These are phyloP conservation scores for Phalera bucephala DNA, from an alignment of 2,888 invertebrate genomes.

Conservation along the genomic window DNA sequence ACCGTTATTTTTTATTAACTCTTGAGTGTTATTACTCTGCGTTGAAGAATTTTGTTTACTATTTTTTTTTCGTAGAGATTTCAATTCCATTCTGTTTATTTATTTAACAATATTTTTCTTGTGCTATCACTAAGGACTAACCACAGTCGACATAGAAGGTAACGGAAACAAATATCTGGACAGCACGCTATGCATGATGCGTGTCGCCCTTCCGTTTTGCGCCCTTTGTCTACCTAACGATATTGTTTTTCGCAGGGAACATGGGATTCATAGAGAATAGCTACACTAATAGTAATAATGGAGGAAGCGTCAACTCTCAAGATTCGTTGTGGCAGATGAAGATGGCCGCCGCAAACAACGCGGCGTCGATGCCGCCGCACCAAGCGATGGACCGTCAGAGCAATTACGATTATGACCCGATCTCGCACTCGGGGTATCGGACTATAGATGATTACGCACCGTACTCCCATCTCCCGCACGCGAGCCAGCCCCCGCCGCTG, in stretches of 20 bases:
- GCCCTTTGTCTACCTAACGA: slow-evolving; percentile 3
- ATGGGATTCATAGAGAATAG: slow-evolving; percentile 96
- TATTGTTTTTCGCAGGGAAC: slow-evolving; percentile 80
- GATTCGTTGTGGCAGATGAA: slow-evolving; percentile 98
- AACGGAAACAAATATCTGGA: slow-evolving; percentile 20
- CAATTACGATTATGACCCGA: slow-evolving; percentile 88
- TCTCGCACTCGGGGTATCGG: slow-evolving; percentile 92
- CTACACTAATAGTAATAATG: slow-evolving; percentile 96
- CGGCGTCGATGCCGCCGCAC: slow-evolving; percentile 78
- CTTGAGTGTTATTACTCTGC: neutral
- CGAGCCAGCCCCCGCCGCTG: slow-evolving; percentile 59
- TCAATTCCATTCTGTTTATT: slow-evolving; percentile 29
- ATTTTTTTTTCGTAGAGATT: slow-evolving; percentile 24
- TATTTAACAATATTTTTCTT: slow-evolving; percentile 38
- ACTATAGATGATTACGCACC: slow-evolving; percentile 92
- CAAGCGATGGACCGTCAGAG: slow-evolving; percentile 86
- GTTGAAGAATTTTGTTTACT: slow-evolving; percentile 8
- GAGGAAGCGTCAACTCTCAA: slow-evolving; percentile 97
- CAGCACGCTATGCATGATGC: slow-evolving; percentile 27
- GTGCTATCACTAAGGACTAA: slow-evolving; percentile 54
- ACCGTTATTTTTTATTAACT: neutral
- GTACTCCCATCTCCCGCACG: slow-evolving; percentile 89
- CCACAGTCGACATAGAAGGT: slow-evolving; percentile 54
- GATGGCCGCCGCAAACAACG: slow-evolving; percentile 90
- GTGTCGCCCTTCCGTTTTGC: neutral